Percentiles rank a stretch among this genome's conserved stretches.
phyloP scores from a whole-genome alignment of 2,797 vertebrate species.

The Amblyraja radiata region DNA sequence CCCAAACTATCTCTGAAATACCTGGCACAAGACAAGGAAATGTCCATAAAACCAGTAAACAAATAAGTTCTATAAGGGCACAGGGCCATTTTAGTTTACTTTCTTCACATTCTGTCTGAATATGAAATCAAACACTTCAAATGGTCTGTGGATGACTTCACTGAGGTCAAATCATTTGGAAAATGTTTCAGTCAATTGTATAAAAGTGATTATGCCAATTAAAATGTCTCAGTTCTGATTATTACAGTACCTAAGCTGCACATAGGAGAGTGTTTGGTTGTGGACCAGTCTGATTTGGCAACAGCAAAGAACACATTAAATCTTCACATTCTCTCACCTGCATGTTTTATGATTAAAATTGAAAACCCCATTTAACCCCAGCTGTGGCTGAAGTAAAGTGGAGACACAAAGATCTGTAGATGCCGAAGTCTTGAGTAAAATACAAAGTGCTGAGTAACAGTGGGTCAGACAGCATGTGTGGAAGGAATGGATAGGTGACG shows the following conservation, averaged over 20 bases:
- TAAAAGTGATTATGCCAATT: background rate
- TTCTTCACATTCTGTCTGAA: background rate
- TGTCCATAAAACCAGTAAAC: background rate
- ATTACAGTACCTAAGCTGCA: background rate
- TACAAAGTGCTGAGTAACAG: no score
- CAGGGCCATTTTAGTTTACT: background rate
- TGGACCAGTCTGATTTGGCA: background rate
- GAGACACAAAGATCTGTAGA: no score
- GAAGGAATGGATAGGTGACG: no score
- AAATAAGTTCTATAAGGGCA: background rate
- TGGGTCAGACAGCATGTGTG: no score
- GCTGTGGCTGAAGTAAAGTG: no score
- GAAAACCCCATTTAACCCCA: no score
- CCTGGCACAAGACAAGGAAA: background rate
- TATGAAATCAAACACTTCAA: background rate
- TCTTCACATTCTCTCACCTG: no score
- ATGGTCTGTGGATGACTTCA: background rate
- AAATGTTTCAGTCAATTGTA: background rate
- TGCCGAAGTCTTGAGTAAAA: no score
- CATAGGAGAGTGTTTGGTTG: background rate
- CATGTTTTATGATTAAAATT: no score
- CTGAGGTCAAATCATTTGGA: background rate
- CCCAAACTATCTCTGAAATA: background rate
- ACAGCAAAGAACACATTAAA: background rate
- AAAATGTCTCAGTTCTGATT: background rate